Percentiles rank a stretch among this genome's conserved stretches.
phyloP scores from a whole-genome alignment of 2,113 vertebrate species.

The Hylia prasina region DNA sequence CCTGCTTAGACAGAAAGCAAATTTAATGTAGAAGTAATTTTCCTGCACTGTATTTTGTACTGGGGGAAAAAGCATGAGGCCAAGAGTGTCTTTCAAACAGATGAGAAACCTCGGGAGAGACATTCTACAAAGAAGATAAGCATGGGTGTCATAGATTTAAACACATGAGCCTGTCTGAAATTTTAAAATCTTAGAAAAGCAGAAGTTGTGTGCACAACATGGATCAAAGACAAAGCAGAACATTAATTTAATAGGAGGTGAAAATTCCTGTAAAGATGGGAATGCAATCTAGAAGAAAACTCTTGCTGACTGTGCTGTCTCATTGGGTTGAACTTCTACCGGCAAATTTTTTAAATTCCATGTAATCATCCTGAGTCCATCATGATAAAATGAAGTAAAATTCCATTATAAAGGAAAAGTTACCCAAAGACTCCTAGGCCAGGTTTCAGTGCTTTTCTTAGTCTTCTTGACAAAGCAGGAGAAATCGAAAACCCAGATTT shows the following conservation, averaged over 20 bases:
- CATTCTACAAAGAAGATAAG: background rate
- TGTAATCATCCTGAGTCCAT: background rate
- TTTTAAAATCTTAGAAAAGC: background rate
- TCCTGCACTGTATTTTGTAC: background rate
- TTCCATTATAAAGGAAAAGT: background rate
- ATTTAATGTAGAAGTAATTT: constrained; percentile 34
- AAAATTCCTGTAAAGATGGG: background rate
- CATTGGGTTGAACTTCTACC: background rate
- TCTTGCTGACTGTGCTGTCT: background rate
- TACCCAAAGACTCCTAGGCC: background rate
- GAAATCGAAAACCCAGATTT: background rate
- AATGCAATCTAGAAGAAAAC: background rate
- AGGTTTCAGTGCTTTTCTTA: background rate
- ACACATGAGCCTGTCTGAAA: background rate
- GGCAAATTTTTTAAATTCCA: background rate
- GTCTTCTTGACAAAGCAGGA: background rate
- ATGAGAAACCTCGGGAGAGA: background rate
- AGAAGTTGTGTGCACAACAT: background rate
- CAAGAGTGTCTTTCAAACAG: background rate
- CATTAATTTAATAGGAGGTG: background rate
- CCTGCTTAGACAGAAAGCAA: background rate
- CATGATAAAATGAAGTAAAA: background rate
- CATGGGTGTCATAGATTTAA: background rate
- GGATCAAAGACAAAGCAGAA: background rate
- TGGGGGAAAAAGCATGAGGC: background rate